These are phyloP conservation scores for Zelostemma sp. DNA, from an alignment of 1,140 invertebrate species.

Conservation along the genomic window DNA sequence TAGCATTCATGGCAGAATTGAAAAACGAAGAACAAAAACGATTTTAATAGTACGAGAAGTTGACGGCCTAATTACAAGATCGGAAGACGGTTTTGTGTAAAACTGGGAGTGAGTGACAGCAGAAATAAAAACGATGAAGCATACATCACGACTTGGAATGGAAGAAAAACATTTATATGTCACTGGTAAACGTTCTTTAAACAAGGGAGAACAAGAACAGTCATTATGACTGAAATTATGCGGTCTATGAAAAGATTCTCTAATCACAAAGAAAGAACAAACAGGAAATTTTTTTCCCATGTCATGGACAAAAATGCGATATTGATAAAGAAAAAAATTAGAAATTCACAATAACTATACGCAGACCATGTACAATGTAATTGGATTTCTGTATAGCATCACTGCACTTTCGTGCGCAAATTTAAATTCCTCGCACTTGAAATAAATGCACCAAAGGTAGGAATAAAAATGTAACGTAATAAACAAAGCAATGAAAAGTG, in stretches of 20 bases:
- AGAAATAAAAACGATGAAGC: constrained; percentile 21
- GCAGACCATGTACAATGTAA: too few species aligned
- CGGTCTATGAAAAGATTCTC: constrained; percentile 17
- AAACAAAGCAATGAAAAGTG: constrained; percentile 24
- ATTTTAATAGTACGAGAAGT: constrained; percentile 21
- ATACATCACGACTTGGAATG: background rate
- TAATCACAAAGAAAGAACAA: too few species aligned
- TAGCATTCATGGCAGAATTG: too few species aligned
- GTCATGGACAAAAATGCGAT: too few species aligned
- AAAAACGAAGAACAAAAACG: constrained; percentile 7
- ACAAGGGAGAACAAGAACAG: constrained; percentile 14
- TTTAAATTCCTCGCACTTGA: too few species aligned
- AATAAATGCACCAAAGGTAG: too few species aligned
- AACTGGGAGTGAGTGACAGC: constrained; percentile 10
- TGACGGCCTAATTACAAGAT: constrained; percentile 29
- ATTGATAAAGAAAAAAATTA: too few species aligned
- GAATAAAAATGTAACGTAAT: constrained; percentile 6
- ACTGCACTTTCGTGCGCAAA: too few species aligned
- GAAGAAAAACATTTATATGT: too few species aligned
- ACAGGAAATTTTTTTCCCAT: too few species aligned
- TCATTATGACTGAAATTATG: constrained; percentile 16
- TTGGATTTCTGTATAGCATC: too few species aligned
- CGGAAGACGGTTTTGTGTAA: constrained; percentile 8
- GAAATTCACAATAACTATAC: too few species aligned
- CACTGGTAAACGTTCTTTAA: constrained; percentile 21